Base-by-base conservation (phyloP, 2,113 vertebrate species). In the Thalassoma bifasciatum region DNA sequence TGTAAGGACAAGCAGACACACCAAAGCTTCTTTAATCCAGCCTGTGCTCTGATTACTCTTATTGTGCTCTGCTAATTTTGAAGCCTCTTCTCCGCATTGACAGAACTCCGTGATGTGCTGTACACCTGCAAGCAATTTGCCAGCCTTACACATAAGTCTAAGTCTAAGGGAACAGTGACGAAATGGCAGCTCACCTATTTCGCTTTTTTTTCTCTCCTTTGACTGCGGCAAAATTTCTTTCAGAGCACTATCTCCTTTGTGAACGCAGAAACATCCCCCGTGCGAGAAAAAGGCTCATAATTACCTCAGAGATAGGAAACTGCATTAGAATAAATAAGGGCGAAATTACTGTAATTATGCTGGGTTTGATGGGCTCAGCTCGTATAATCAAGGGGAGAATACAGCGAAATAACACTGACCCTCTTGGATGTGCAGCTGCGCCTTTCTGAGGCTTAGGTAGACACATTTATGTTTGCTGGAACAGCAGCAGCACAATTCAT, bases 271-370 rank as follows among this genome's bases (percentile, higher is more conserved):
- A 98, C 97, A 98, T 98, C 98, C 96, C 95, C 94, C 94, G 94
- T 95, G 96, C 95, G 96, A 96, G 96, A 96, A 92, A 98, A 98
- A 97, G 96, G 96, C 96, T 98, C 98, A 99, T 99, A 99, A 99
- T 99, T 99, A 98, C 97, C 96, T 96, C 94, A 96, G 96, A 98
- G 97, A 98, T 98, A 96, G 97, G 96, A 98, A 99, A 98, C 97
- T 98, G 96, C 97, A 99, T 99, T 99, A 99, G 97, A 99, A 99
- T 99, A 99, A 99, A 98, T 99, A 99, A 99, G 98, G 96, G 96
- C 95, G 95, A 98, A 98, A 99, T 99, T 95, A 99, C 97, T 98
- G 97, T 99, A 99, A 99, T 99, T 99, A 99, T 97, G 96, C 94
- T 96, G 96, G 97, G 97, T 98, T 98, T 99, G 98, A 99, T 98